phyloP scores from a whole-genome alignment of 2,888 invertebrate species.

The Microplitis deprimator region DNA sequence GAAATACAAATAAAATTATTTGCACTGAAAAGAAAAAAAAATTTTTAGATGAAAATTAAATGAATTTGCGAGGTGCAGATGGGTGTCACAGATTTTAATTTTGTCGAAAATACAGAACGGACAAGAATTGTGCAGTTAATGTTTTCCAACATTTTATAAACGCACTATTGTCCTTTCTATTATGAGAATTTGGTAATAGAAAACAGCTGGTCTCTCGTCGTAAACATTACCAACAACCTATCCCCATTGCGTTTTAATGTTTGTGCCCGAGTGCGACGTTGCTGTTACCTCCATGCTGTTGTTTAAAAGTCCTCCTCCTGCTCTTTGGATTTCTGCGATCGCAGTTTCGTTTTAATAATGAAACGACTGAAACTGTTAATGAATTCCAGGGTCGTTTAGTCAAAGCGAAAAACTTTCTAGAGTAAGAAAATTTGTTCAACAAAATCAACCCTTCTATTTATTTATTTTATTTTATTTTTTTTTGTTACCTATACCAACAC shows the following conservation, averaged over 20 bases:
- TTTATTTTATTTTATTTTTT: neutral
- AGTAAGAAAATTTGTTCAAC: constrained; percentile 15
- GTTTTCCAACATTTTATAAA: constrained; percentile 3
- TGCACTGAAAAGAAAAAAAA: neutral
- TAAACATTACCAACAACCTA: constrained; percentile 22
- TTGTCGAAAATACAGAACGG: neutral
- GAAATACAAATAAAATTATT: neutral
- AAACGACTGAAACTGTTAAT: constrained; percentile 15
- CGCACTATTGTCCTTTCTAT: constrained; percentile 12
- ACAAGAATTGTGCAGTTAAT: constrained; percentile 5
- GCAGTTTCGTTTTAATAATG: neutral
- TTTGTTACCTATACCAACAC: neutral
- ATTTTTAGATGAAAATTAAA: neutral
- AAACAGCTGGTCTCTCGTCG: constrained; percentile 25
- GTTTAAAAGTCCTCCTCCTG: neutral
- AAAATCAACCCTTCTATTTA: neutral
- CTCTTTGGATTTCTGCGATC: neutral
- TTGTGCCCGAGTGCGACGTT: neutral
- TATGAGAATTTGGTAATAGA: constrained; percentile 31
- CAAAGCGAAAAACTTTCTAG: constrained; percentile 11
- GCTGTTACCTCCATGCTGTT: neutral
- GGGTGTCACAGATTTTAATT: neutral
- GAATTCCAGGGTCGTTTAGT: constrained; percentile 13
- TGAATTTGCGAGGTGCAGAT: neutral
- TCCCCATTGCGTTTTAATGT: constrained; percentile 15